Conservation (phyloP, 2,888 invertebrate genomes). For the Pilophorus perplexus region DNA sequence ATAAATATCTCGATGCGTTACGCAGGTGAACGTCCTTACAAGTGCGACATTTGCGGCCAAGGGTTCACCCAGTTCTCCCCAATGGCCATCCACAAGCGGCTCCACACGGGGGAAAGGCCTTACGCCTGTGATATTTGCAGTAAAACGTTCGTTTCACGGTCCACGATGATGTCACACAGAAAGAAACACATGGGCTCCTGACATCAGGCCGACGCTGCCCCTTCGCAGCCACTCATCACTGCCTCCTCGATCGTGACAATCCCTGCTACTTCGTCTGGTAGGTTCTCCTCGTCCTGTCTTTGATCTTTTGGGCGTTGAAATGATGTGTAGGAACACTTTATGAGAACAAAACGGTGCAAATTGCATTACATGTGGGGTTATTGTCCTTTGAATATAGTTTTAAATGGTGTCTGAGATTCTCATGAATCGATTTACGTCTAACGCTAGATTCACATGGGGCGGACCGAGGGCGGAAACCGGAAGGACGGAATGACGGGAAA, state of each 20-base stretch:
- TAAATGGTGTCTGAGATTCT: too few species aligned
- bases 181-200: slow-evolving; percentile 55
- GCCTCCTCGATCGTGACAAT: slow-evolving; percentile 25
- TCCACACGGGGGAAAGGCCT: slow-evolving; percentile 63
- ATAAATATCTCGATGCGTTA: neutral
- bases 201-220: slow-evolving; percentile 43
- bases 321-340: too few species aligned
- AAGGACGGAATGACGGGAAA: too few species aligned
- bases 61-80: slow-evolving; percentile 65
- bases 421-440: too few species aligned
- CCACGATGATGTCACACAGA: slow-evolving; percentile 61
- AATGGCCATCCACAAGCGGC: slow-evolving; percentile 62
- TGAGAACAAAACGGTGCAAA: too few species aligned
- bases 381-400: too few species aligned
- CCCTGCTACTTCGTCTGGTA: slow-evolving; percentile 30
- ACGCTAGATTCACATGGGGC: too few species aligned
- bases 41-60: slow-evolving; percentile 62
- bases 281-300: neutral
- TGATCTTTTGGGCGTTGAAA: neutral
- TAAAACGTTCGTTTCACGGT: slow-evolving; percentile 59
- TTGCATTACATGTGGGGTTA: too few species aligned
- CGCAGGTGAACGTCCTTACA: slow-evolving; percentile 50
- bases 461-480: too few species aligned
- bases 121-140: slow-evolving; percentile 61
- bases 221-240: slow-evolving; percentile 3